Percentiles rank a stretch among this genome's conserved stretches.
These are phyloP conservation scores for Carcina quercana DNA, from an alignment of 2,888 invertebrate genomes.

Conservation along the genomic window DNA sequence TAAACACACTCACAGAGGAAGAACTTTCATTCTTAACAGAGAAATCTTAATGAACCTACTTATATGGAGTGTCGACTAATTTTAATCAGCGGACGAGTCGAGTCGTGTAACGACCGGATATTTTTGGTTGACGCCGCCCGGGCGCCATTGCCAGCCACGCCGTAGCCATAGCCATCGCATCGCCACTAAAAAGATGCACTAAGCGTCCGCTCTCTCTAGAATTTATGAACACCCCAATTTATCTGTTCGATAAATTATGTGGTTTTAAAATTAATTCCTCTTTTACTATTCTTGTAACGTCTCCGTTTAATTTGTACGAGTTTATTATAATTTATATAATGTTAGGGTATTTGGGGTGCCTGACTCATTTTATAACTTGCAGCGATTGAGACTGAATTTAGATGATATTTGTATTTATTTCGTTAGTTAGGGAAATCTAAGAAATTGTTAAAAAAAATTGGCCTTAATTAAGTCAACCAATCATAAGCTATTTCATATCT, in stretches of 20 bases:
- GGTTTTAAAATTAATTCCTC: slow-evolving; percentile 30
- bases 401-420: no score
- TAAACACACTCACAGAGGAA: slow-evolving; percentile 24
- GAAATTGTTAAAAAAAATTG: no score
- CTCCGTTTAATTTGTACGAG: slow-evolving; percentile 8
- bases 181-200: slow-evolving; percentile 50
- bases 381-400: no score
- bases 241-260: slow-evolving; percentile 40
- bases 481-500: no score
- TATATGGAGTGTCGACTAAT: slow-evolving; percentile 51
- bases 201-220: slow-evolving; percentile 38
- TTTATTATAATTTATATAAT: no score
- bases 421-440: no score
- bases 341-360: no score
- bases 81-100: slow-evolving; percentile 46
- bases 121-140: slow-evolving; percentile 55
- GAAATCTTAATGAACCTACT: no score
- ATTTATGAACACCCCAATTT: slow-evolving; percentile 55
- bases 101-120: slow-evolving; percentile 50
- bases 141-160: no score
- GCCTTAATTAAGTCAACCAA: no score
- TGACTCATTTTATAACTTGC: no score
- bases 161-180: slow-evolving; percentile 50
- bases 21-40: slow-evolving; percentile 24
- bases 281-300: slow-evolving; percentile 15